A percentile compares a stretch with the other conserved stretches of the same genome.
Conservation (phyloP, 2,888 invertebrate genomes). For the Nemotelus nigrinus region DNA sequence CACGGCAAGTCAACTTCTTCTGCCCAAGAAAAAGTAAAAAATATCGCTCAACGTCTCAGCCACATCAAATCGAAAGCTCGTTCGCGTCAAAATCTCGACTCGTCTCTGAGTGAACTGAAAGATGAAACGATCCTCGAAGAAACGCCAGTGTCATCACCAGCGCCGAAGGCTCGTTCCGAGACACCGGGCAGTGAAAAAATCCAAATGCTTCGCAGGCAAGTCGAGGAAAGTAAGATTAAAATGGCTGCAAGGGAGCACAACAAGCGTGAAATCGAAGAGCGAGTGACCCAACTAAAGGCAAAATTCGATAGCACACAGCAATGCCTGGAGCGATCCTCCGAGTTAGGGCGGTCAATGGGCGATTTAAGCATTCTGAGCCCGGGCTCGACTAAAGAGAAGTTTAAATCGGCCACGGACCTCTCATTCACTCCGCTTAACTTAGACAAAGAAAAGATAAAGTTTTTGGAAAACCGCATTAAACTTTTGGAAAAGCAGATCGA, state of each 20-base stretch:
- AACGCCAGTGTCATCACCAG: conserved; percentile 11
- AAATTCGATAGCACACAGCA: conserved; percentile 68
- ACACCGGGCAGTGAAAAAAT: conserved; percentile 68
- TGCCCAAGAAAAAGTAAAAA: conserved; percentile 60
- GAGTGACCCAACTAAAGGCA: conserved; percentile 67
- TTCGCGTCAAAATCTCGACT: conserved; percentile 55
- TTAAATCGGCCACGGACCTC: conserved; percentile 61
- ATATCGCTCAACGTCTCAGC: conserved; percentile 58
- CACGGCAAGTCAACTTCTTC: conserved; percentile 58
- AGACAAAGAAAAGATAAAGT: conserved; percentile 59
- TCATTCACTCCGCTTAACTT: conserved; percentile 56
- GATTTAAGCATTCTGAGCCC: conserved; percentile 58
- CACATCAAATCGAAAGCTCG: conserved; percentile 58
- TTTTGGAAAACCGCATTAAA: conserved; percentile 62
- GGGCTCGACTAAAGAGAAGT: conserved; percentile 56
- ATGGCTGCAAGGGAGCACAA: conserved; percentile 68
- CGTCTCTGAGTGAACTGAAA: conserved; percentile 44
- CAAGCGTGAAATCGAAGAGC: conserved; percentile 67
- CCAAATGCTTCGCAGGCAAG: conserved; percentile 66
- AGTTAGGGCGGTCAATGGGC: conserved; percentile 63
- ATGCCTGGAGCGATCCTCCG: conserved; percentile 58
- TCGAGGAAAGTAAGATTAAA: conserved; percentile 68
- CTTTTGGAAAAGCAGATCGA: conserved; percentile 61
- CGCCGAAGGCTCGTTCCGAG: conserved; percentile 53
- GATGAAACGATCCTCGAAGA: conserved; percentile 47